Evolutionary conservation across 92 coral and sea anemone genomes (phyloP), one percentile per base, ranked within the genome.

Genomic region (Bergia sp.): DNA sequence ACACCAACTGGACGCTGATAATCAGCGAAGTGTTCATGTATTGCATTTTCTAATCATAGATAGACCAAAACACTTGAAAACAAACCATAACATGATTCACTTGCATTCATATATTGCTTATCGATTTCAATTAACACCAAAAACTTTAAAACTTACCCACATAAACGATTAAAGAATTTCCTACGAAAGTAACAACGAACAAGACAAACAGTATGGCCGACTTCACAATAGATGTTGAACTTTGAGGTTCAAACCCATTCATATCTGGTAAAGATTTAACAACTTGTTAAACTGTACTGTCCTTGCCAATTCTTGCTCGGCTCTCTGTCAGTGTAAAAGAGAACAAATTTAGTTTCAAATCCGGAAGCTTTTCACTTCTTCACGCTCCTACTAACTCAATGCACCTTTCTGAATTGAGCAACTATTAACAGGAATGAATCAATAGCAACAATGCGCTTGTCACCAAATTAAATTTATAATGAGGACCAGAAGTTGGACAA

Each of bases 101-200:
- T 55, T 10, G 64, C 18, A 1, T 55, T 10, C 64, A 7, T 55
- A 55, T 45, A 55, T 15, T 1, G 18, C 10, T 55, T 2, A 55
- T 55, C 29, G 29, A 29, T 29, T 29, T 29, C 4, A 3, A 61
- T 61, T 61, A 20, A 21, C 3, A 61, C 11, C 7, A 20, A 38
- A 37, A 36, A 73, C 4, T 2, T 72, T 72, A 1, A 72, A 72
- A 73, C 77, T 73, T 73, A 73, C 77, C 77, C 42, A 73, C 77
- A 37, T 73, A 43, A 73, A 73, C 41, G 40, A 73, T 73, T 73
- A 73, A 38, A 29, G 77, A 73, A 37, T 73, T 73, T 73, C 77
- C 77, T 36, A 73, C 39, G 43, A 73, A 4, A 73, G 42, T 73
- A 13, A 73, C 40, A 29, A 38, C 77, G 10, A 73, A 3, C 77